Conservation (phyloP, 2,888 invertebrate genomes). For the Masnerella sp. region DNA sequence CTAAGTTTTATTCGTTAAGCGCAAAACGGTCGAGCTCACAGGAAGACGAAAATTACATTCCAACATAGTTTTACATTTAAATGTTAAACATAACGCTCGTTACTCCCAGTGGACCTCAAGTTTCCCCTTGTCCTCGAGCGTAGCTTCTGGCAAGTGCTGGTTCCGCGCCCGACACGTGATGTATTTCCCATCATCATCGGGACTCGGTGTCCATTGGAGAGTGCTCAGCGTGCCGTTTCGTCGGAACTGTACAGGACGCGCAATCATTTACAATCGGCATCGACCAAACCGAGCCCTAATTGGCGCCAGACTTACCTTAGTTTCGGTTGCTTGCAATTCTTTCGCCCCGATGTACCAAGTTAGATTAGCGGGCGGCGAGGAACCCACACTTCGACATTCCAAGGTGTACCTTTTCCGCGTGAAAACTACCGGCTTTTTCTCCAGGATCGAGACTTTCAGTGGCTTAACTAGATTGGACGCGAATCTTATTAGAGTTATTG, state of each 20-base stretch:
- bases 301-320: conserved; percentile 91
- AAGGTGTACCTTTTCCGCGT: conserved; percentile 91
- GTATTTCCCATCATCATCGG: conserved; percentile 94
- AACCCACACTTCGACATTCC: conserved; percentile 91
- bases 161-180: conserved; percentile 93
- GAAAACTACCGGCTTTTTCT: conserved; percentile 89
- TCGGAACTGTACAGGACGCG: conserved; percentile 66
- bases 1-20: too few species aligned
- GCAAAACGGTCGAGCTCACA: too few species aligned
- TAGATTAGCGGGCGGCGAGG: conserved; percentile 90
- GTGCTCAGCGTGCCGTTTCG: conserved; percentile 74
- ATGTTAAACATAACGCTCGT: not conserved
- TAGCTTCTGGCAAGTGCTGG: conserved; percentile 89
- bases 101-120: conserved; percentile 93
- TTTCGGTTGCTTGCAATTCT: conserved; percentile 88
- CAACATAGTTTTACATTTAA: not conserved
- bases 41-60: too few species aligned
- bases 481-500: too few species aligned
- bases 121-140: conserved; percentile 92
- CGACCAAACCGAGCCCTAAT: too few species aligned
- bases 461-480: conserved; percentile 90
- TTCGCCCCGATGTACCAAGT: conserved; percentile 95
- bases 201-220: conserved; percentile 88
- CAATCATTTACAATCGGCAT: conserved; percentile 40
- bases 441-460: conserved; percentile 88